Conservation (phyloP, 1,140 invertebrate species). For the Frieseomelitta varia region DNA sequence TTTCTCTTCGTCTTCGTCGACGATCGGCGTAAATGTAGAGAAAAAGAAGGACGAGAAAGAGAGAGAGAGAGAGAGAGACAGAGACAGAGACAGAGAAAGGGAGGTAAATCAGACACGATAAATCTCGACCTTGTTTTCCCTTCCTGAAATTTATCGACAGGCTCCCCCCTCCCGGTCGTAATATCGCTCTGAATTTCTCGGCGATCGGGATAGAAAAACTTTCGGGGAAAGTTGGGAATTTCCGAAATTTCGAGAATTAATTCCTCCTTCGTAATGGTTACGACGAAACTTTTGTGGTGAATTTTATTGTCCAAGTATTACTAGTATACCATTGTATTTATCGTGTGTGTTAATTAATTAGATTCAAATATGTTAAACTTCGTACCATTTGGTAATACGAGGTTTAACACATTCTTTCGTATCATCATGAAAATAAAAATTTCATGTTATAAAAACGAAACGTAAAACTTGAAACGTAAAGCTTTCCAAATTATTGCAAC, state of each 20-base stretch:
- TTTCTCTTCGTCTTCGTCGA: neutral
- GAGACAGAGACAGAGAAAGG: too few species aligned
- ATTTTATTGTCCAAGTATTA: neutral
- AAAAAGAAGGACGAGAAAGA: too few species aligned
- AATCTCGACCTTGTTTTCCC: constrained; percentile 20
- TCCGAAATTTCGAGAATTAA: neutral
- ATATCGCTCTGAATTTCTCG: neutral
- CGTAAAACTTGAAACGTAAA: too few species aligned
- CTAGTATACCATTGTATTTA: neutral
- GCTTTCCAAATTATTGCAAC: too few species aligned
- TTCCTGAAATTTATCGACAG: neutral
- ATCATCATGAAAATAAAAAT: neutral
- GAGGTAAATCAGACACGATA: neutral
- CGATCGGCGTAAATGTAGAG: constrained; percentile 8
- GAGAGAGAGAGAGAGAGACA: neutral
- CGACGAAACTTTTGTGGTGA: neutral
- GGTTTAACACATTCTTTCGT: neutral
- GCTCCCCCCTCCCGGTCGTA: too few species aligned
- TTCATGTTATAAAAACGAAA: too few species aligned
- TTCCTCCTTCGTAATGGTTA: neutral
- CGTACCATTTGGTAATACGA: neutral
- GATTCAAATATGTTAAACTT: neutral
- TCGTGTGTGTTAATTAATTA: neutral
- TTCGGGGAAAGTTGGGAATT: neutral
- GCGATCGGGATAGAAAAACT: constrained; percentile 3